These are phyloP conservation scores for Periophthalmus magnuspinnatus DNA, from an alignment of 2,797 vertebrate species.

Conservation along the genomic window DNA sequence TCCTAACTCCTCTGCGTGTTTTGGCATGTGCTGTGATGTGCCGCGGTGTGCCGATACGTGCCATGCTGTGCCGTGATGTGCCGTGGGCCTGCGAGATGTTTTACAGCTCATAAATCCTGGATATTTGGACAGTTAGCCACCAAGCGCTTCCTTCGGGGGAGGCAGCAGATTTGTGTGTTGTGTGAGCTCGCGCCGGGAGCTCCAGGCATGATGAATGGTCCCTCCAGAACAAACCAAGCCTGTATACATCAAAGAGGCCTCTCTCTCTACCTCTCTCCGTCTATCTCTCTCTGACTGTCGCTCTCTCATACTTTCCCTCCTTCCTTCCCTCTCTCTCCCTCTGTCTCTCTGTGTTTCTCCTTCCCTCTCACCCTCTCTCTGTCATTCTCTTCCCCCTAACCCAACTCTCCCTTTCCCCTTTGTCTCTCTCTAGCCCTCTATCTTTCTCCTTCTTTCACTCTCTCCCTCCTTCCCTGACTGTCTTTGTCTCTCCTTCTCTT, in stretches of 20 bases:
- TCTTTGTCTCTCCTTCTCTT: too few relatives aligned
- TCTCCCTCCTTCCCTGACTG: too few relatives aligned
- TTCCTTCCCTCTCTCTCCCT: constrained; percentile 4
- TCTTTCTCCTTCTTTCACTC: too few relatives aligned
- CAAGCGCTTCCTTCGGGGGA: constrained; percentile 36
- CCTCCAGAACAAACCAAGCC: constrained; percentile 43
- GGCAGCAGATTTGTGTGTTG: constrained; percentile 58
- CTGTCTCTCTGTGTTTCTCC: too few relatives aligned
- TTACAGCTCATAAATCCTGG: constrained; percentile 60
- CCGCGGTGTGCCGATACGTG: too few relatives aligned
- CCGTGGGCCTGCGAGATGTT: constrained; percentile 26
- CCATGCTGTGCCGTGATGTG: constrained; percentile 12
- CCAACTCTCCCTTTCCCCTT: too few relatives aligned
- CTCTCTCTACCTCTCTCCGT: neutral
- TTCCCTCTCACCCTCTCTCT: too few relatives aligned
- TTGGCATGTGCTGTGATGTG: too few relatives aligned
- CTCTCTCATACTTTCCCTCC: neutral
- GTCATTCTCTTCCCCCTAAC: too few relatives aligned
- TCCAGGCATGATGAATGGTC: constrained; percentile 61
- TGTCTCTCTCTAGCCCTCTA: too few relatives aligned
- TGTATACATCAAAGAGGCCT: constrained; percentile 51
- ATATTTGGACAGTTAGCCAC: constrained; percentile 50
- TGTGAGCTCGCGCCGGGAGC: constrained; percentile 48
- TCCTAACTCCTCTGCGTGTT: too few relatives aligned
- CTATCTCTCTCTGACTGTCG: too few relatives aligned